These are phyloP conservation scores for Nipponacmea schrenckii DNA, from an alignment of 2,888 invertebrate species.

Conservation along the genomic window DNA sequence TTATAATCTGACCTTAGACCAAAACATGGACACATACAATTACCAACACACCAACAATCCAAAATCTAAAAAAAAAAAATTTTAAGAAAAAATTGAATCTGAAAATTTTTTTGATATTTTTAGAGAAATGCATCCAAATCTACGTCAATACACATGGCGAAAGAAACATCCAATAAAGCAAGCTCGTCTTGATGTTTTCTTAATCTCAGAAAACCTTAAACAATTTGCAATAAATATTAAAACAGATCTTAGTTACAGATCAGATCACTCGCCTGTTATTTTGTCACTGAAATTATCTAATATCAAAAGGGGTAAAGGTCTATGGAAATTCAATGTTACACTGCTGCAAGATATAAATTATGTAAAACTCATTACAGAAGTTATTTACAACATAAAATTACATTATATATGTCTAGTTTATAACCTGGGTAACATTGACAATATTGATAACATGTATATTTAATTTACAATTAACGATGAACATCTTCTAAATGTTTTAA, in stretches of 20 bases:
- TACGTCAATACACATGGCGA: background rate
- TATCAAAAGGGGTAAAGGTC: slow-evolving; percentile 15
- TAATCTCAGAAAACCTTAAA: background rate
- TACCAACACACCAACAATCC: slow-evolving; percentile 16
- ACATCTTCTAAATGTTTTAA: slow-evolving; percentile 18
- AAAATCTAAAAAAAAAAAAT: slow-evolving; percentile 10
- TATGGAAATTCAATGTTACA: slow-evolving; percentile 26
- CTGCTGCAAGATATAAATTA: slow-evolving; percentile 18
- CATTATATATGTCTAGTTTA: slow-evolving; percentile 17
- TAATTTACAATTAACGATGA: slow-evolving; percentile 23
- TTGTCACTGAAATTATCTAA: slow-evolving; percentile 6
- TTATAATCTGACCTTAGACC: slow-evolving; percentile 16
- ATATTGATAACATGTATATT: slow-evolving; percentile 11
- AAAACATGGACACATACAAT: slow-evolving; percentile 3
- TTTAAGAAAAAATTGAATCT: slow-evolving; percentile 9
- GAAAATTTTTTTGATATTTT: slow-evolving; percentile 9
- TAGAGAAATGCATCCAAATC: background rate
- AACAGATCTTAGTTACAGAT: slow-evolving; percentile 12
- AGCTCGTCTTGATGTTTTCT: background rate
- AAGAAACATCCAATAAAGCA: background rate
- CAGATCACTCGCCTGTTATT: slow-evolving; percentile 9
- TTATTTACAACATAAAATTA: slow-evolving; percentile 12
- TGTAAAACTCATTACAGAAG: slow-evolving; percentile 11
- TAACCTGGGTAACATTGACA: slow-evolving; percentile 12
- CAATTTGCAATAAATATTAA: background rate